A percentile compares a stretch with the other conserved stretches of the same genome.
phyloP scores from a whole-genome alignment of 2,797 vertebrate genomes.

The Urophycis tenuis region DNA sequence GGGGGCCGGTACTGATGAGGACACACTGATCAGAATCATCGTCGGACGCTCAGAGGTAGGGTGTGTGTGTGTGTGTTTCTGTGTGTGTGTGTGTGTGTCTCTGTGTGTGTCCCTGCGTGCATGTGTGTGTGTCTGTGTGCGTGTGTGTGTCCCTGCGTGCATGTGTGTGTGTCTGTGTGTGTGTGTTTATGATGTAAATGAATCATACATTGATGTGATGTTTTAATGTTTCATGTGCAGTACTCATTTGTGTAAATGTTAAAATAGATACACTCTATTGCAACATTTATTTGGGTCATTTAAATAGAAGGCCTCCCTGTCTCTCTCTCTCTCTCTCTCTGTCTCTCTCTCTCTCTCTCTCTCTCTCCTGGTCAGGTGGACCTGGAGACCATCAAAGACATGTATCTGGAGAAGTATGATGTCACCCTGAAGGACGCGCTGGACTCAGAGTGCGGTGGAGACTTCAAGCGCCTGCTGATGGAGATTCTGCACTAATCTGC shows the following conservation, averaged over 20 bases:
- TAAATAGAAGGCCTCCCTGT: neutral
- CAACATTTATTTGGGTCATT: neutral
- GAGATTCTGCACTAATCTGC: slow-evolving; percentile 78
- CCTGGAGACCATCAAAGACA: slow-evolving; percentile 87
- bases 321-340: neutral
- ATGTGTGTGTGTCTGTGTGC: too few species aligned
- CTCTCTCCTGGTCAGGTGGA: slow-evolving; percentile 68
- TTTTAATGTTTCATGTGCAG: too few species aligned
- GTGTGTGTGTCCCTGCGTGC: neutral
- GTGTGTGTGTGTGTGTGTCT: neutral
- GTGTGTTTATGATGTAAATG: too few species aligned
- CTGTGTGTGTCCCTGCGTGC: too few species aligned
- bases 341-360: too few species aligned
- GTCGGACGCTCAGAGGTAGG: slow-evolving; percentile 71
- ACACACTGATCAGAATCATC: slow-evolving; percentile 71
- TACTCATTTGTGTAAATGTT: too few species aligned
- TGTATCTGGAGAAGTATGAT: slow-evolving; percentile 88
- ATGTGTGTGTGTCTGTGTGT: neutral
- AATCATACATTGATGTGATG: too few species aligned
- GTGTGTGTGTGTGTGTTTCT: neutral
- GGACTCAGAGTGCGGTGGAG: slow-evolving; percentile 84
- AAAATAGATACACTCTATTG: neutral
- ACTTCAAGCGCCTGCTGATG: slow-evolving; percentile 84
- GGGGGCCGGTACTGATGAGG: slow-evolving; percentile 72
- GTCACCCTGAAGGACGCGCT: slow-evolving; percentile 81